Base-by-base conservation (phyloP, 2,888 invertebrate species). In the Apamea crenata region DNA sequence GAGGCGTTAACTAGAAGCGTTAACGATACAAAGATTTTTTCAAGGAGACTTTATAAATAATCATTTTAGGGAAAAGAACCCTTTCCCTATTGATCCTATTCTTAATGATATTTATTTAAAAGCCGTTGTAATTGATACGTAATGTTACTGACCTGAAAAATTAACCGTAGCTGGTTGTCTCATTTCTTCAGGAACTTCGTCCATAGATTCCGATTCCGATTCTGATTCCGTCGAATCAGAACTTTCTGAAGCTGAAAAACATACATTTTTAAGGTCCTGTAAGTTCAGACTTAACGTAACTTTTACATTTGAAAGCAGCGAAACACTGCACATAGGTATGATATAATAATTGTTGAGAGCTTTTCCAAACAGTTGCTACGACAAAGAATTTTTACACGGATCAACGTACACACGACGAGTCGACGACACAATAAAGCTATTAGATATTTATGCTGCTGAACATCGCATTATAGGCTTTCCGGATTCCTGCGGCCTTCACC, bases 121-220 rank as follows among this genome's bases (percentile, higher is more conserved):
- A 53, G 10, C 36, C 1, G 0, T 18, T 73, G 4, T 50, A 36
- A 14, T 21, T 36, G 1, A 16, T 32, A 47, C 2, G 10, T 53
- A 25, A 40, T 29, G 12, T 14, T 32, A 63, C 85, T 77, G 68
- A 87, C 87, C 81, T 1, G 68, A 36, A 8, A 70, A 53, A 0
- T 14, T 21, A 25, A 36, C 32, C 1, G 25, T 18, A 16, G 32
- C 50, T 29, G 61, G 69, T 44, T n/a, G n/a, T 29, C 77, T 84
- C 72, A 82, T 82, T 40, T 69, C 32, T 73, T 88, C 86, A 0
- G 86, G 82, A 2, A 74, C 6, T 7, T 77, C 63, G 4, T 47
- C 76, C 12, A n/a, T n/a, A 1, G 68, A 68, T 29, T 69, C 77
- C 1, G 77, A n/a, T n/a, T n/a, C n/a, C n/a, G n/a, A n/a, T n/a